Evolutionary conservation across 2,888 invertebrate genomes (phyloP).

Genomic region (Synergus gifuensis): DNA sequence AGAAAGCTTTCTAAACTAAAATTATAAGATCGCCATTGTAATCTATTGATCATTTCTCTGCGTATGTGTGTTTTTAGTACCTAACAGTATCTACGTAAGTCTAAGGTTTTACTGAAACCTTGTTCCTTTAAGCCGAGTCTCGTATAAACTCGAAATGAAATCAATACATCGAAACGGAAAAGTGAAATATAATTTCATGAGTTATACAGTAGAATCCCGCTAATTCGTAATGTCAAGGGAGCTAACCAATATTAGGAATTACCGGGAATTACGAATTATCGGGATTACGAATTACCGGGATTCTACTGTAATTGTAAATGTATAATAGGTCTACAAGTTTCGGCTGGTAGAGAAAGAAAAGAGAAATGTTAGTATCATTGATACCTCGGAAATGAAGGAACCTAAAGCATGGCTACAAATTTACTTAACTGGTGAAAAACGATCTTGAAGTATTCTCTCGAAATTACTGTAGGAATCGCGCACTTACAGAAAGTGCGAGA

Average conservation of each 20-base stretch:
- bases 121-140: constrained; percentile 55
- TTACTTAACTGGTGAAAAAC: constrained; percentile 55
- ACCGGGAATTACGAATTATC: too few species aligned
- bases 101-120: constrained; percentile 61
- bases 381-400: constrained; percentile 20
- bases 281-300: too few species aligned
- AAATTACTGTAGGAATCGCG: constrained; percentile 12
- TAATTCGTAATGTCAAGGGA: too few species aligned
- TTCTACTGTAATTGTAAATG: too few species aligned
- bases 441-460: constrained; percentile 44
- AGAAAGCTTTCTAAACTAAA: not conserved
- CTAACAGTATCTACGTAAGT: constrained; percentile 66
- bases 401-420: constrained; percentile 55
- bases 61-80: constrained; percentile 54
- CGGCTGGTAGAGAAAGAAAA: not conserved
- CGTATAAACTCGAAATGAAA: not conserved
- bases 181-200: not conserved
- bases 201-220: too few species aligned
- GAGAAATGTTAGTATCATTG: not conserved
- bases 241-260: too few species aligned
- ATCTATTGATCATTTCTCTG: constrained; percentile 43
- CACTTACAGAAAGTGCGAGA: constrained; percentile 1
- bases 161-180: not conserved
- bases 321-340: not conserved
- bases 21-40: constrained; percentile 20